Percentiles rank a stretch among this genome's conserved stretches.
These are phyloP conservation scores for Myopa testacea DNA, from an alignment of 2,888 invertebrate species.

Conservation along the genomic window DNA sequence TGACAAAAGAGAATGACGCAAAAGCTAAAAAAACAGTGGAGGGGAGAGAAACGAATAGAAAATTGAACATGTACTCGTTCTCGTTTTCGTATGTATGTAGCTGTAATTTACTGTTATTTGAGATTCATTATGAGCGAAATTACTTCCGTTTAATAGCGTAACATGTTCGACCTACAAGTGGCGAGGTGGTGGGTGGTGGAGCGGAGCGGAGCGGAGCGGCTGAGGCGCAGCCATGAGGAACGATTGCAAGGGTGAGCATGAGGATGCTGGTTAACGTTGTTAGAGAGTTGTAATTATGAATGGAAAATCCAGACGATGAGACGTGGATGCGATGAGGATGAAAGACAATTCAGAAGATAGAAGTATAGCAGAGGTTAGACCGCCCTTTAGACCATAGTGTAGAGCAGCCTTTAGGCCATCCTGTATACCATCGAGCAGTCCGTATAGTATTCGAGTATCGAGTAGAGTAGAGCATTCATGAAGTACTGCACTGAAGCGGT, in stretches of 20 bases:
- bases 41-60: neutral
- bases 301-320: neutral
- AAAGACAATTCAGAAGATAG: neutral
- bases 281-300: too few relatives aligned
- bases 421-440: too few relatives aligned
- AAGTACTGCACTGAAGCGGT: too few relatives aligned
- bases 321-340: neutral
- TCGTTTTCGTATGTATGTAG: neutral
- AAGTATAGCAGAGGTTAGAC: too few relatives aligned
- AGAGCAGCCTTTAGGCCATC: too few relatives aligned
- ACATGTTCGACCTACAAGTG: too few relatives aligned
- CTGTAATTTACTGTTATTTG: slow-evolving; percentile 52
- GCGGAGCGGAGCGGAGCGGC: neutral
- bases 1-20: neutral
- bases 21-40: neutral
- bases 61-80: slow-evolving; percentile 28
- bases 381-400: too few relatives aligned
- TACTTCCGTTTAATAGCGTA: slow-evolving; percentile 47
- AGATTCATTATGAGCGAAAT: slow-evolving; percentile 47
- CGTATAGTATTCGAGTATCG: too few relatives aligned
- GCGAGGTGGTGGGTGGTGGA: neutral
- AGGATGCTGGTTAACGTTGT: neutral
- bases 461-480: too few relatives aligned
- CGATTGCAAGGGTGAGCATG: neutral
- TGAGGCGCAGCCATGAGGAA: neutral